Percentiles rank a stretch among this genome's conserved stretches.
Conservation (phyloP, 2,888 invertebrate genomes). For the Clanis bilineata region DNA sequence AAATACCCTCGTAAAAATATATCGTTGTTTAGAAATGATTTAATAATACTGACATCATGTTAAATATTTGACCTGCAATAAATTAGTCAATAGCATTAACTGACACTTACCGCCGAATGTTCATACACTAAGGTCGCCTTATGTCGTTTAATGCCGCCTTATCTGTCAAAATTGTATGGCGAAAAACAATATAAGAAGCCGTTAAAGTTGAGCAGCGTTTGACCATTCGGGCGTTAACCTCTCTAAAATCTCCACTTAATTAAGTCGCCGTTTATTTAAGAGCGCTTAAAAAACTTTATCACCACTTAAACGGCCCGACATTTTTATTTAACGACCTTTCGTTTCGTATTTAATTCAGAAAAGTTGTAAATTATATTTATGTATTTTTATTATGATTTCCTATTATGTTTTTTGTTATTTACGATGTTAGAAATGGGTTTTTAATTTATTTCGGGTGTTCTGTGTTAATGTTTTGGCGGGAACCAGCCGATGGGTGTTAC, state of each 20-base stretch:
- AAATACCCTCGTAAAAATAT: too few relatives aligned
- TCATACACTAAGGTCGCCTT: too few relatives aligned
- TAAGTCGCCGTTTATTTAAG: constrained; percentile 17
- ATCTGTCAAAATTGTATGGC: too few relatives aligned
- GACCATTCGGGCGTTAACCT: too few relatives aligned
- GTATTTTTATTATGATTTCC: constrained; percentile 9
- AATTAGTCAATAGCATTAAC: background rate
- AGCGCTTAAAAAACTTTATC: constrained; percentile 6
- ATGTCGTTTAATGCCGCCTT: too few relatives aligned
- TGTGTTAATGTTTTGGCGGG: constrained; percentile 3
- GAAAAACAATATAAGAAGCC: too few relatives aligned
- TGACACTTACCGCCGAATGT: too few relatives aligned
- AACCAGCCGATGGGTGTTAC: background rate
- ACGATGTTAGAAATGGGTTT: background rate
- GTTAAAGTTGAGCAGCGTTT: too few relatives aligned
- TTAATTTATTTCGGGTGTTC: constrained; percentile 24
- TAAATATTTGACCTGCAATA: background rate
- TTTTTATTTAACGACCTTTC: constrained; percentile 14
- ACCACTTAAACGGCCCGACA: background rate
- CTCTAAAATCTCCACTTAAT: constrained; percentile 19
- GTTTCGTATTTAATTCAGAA: background rate
- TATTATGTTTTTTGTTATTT: background rate
- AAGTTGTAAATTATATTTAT: constrained; percentile 3
- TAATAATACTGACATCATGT: background rate
- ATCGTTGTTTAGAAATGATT: background rate